phyloP scores from a whole-genome alignment of 2,797 vertebrate species.

The Triplophysa bombifrons region DNA sequence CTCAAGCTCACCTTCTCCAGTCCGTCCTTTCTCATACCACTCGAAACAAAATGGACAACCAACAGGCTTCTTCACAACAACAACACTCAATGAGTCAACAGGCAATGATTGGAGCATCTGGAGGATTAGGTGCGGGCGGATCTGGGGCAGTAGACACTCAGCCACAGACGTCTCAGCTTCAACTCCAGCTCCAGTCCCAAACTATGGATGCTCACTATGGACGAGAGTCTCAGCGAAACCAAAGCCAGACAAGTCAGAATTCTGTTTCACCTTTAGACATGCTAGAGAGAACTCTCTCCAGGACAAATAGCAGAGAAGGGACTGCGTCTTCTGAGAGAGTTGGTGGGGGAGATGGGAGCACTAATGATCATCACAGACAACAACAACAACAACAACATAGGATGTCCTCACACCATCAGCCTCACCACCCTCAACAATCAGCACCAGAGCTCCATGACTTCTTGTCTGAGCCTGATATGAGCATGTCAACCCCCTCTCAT shows the following conservation, averaged over 20 bases:
- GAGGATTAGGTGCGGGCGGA: conserved; percentile 57
- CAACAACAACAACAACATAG: conserved; percentile 57
- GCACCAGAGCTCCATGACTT: conserved; percentile 74
- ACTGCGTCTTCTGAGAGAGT: conserved; percentile 64
- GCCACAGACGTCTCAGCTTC: conserved; percentile 77
- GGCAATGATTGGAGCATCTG: conserved; percentile 66
- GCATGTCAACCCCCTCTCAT: conserved; percentile 70
- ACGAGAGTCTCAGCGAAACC: conserved; percentile 69
- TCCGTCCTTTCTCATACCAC: conserved; percentile 86
- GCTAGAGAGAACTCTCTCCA: conserved; percentile 76
- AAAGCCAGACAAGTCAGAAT: conserved; percentile 69
- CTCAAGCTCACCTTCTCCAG: conserved; percentile 79
- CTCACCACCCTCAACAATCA: conserved; percentile 68
- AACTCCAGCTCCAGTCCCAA: conserved; percentile 80
- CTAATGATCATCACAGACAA: conserved; percentile 68
- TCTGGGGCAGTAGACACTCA: conserved; percentile 65
- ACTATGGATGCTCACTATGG: conserved; percentile 76
- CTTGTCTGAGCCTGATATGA: conserved; percentile 74
- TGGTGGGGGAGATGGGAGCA: conserved; percentile 62
- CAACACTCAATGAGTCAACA: conserved; percentile 71
- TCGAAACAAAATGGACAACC: conserved; percentile 72
- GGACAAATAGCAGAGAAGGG: conserved; percentile 66
- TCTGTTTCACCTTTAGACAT: conserved; percentile 76
- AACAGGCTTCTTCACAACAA: conserved; percentile 64
- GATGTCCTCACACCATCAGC: conserved; percentile 68